Evolutionary conservation across 2,888 invertebrate genomes (phyloP).

Genomic region (Scelioninae gen. 1): DNA sequence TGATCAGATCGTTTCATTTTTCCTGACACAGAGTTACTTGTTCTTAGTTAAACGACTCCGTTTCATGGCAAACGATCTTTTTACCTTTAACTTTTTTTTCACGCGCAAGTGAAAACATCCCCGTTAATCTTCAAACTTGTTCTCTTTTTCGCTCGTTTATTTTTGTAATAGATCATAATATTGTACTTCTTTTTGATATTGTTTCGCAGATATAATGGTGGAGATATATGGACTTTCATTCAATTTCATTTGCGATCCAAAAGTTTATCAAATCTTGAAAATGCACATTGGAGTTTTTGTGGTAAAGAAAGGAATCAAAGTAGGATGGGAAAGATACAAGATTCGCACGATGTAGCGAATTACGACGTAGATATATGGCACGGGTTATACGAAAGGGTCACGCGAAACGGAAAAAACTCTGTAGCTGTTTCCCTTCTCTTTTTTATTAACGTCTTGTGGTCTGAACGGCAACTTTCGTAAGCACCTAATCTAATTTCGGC

Average conservation of each 20-base stretch:
- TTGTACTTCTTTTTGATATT: conserved; percentile 38
- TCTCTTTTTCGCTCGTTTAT: not conserved
- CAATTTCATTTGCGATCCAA: conserved; percentile 51
- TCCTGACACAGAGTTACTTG: conserved; percentile 5
- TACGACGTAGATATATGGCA: conserved; percentile 63
- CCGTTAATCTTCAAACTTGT: conserved; percentile 21
- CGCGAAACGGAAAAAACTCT: conserved; percentile 60
- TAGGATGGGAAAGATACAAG: conserved; percentile 10
- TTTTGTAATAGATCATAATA: conserved; percentile 54
- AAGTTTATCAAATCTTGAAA: conserved; percentile 57
- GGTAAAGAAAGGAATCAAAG: conserved; percentile 3
- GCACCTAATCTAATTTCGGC: conserved; percentile 79
- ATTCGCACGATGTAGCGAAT: conserved; percentile 60
- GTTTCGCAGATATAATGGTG: conserved; percentile 25
- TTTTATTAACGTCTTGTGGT: conserved; percentile 72
- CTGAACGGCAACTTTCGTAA: conserved; percentile 75
- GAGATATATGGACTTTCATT: conserved; percentile 55
- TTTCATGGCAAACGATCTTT: conserved; percentile 36
- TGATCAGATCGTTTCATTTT: conserved; percentile 2
- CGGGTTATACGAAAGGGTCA: conserved; percentile 65
- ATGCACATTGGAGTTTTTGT: conserved; percentile 56
- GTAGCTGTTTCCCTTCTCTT: conserved; percentile 42
- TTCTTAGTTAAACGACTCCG: conserved; percentile 8
- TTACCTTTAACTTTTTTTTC: conserved; percentile 7
- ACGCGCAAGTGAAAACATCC: conserved; percentile 5